Conservation (phyloP, 37 sponge, comb jelly and placozoan genomes). For the Tethya wilhelma region DNA sequence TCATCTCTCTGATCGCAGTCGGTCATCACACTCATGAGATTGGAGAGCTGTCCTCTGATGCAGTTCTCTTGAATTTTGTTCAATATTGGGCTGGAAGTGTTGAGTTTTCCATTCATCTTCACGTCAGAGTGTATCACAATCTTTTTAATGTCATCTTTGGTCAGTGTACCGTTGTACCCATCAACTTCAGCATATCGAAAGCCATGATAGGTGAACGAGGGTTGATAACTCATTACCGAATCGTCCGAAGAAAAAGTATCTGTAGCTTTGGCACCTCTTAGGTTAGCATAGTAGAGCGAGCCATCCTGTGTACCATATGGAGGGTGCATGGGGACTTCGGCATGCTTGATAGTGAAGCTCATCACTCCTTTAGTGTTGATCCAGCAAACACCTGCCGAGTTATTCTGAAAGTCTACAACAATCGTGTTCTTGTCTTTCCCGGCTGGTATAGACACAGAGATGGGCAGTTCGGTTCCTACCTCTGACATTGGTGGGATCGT, state of each 20-base stretch:
- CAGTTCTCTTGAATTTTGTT: constrained; percentile 53
- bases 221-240: constrained; percentile 32
- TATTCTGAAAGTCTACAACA: constrained; percentile 63
- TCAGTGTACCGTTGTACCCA: constrained; percentile 29
- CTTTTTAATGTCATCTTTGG: constrained; percentile 29
- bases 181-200: constrained; percentile 70
- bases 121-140: constrained; percentile 31
- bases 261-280: constrained; percentile 43
- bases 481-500: constrained; percentile 44
- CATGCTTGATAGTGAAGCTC: constrained; percentile 31
- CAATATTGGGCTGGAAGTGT: constrained; percentile 36
- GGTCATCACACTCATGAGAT: constrained; percentile 74
- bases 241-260: constrained; percentile 32
- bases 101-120: constrained; percentile 27
- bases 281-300: constrained; percentile 57
- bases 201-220: constrained; percentile 75
- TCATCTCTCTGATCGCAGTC: constrained; percentile 78
- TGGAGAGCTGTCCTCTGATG: constrained; percentile 61
- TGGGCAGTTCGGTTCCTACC: constrained; percentile 8
- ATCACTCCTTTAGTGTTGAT: constrained; percentile 1
- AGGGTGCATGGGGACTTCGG: constrained; percentile 56
- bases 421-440: constrained; percentile 30
- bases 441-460: constrained; percentile 29
- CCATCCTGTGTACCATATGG: constrained; percentile 67
- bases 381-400: constrained; percentile 56